Conservation (phyloP, 2,888 invertebrate species). For the Pristionchus exspectatus region DNA sequence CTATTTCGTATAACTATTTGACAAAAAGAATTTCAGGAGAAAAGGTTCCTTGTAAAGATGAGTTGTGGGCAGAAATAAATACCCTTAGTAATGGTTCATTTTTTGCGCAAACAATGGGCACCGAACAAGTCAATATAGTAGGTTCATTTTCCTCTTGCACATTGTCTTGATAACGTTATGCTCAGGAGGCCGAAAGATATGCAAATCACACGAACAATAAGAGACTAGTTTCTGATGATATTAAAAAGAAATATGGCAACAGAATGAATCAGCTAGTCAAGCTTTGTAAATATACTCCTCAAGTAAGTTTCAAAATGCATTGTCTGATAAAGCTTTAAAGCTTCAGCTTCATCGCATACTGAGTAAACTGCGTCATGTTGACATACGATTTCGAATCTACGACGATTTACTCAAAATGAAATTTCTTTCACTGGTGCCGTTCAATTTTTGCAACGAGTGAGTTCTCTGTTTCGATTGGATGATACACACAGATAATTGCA, state of each 20-base stretch:
- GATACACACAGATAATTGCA: not conserved
- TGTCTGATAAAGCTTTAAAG: not conserved
- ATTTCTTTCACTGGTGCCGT: not conserved
- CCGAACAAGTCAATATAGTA: not conserved
- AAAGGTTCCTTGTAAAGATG: not conserved
- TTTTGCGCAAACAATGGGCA: too few species aligned
- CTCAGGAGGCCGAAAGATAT: not conserved
- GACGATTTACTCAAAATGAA: constrained; percentile 2
- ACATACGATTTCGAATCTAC: constrained; percentile 7
- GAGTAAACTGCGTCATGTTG: not conserved
- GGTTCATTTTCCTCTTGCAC: not conserved
- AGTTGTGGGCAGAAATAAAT: not conserved
- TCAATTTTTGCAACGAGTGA: constrained; percentile 10
- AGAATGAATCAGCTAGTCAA: not conserved
- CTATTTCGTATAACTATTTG: too few species aligned
- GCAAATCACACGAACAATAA: not conserved
- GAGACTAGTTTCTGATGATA: not conserved
- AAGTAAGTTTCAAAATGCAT: not conserved
- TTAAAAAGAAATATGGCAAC: not conserved
- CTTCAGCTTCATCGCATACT: not conserved
- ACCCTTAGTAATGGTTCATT: too few species aligned
- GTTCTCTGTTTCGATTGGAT: not conserved
- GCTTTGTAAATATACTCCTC: not conserved
- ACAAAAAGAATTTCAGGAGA: not conserved
- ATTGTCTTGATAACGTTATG: not conserved